Evolutionary conservation across 2,113 vertebrate genomes (phyloP), one percentile per base, ranked within the genome.

Genomic region (Okapia johnstoni): DNA sequence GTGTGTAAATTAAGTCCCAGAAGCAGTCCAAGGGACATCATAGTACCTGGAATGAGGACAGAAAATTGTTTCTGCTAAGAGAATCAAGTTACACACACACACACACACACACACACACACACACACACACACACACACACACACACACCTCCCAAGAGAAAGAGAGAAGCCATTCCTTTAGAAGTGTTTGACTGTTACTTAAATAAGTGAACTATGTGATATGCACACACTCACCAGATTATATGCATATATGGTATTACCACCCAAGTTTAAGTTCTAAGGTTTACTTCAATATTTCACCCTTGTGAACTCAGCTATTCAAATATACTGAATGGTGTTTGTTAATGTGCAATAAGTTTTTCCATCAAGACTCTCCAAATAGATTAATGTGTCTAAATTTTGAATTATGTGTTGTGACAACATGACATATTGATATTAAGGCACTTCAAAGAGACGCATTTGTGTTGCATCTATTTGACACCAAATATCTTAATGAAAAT

Each of bases 391-490:
- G 77, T 97, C 91, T 94, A 79, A 52, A 63, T 85, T 93, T 48
- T 57, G 93, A 63, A 80, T 73, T 36, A 15, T 14, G 23, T 76
- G 60, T 88, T 90, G 4, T 77, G 48, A 96, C 0, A 25, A 97
- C 36, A 52, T 86, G 87, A 36, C 17, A 17, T 19, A 19, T 96
- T 85, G 77, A 61, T 93, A 79, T 21, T 61, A 43, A 73, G 88
- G 55, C 93, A 87, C 96, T 97, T 98, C 96, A 97, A 97, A 98
- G 96, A 94, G 43, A 83, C 2, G 3, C 36, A 50, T 26, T 90
- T 28, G 50, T 52, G 77, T 40, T 15, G 2, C 33, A 30, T 97
- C 85, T 86, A 85, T 88, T 93, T 87, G 77, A 94, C 95, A 96
- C 85, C 94, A 97, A 88, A 50, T 57, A 83, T 48, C 93, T 92